phyloP scores from a whole-genome alignment of 2,888 invertebrate species.

The Syritta pipiens region DNA sequence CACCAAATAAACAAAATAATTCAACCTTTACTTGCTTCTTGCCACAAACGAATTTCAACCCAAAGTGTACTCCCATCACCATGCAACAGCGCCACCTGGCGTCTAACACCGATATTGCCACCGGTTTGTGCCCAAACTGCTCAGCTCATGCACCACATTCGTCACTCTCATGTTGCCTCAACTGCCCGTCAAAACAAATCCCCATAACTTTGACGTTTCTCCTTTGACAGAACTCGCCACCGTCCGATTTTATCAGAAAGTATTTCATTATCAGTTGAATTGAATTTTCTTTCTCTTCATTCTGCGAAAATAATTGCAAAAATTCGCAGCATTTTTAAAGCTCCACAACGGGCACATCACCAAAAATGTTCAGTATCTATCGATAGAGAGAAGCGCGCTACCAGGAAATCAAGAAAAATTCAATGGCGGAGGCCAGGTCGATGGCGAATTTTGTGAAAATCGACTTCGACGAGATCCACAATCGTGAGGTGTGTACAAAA shows the following conservation, averaged over 20 bases:
- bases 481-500: slow-evolving; percentile 53
- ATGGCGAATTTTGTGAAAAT: slow-evolving; percentile 59
- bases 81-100: not conserved
- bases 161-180: slow-evolving; percentile 1
- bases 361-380: slow-evolving; percentile 34
- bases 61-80: not conserved
- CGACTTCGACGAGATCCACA: slow-evolving; percentile 51
- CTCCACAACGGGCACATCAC: not conserved
- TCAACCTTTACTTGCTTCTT: not conserved
- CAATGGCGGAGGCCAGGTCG: slow-evolving; percentile 54
- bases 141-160: no score
- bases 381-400: slow-evolving; percentile 3
- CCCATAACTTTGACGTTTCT: slow-evolving; percentile 25
- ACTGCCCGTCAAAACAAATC: slow-evolving; percentile 49
- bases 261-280: slow-evolving; percentile 52
- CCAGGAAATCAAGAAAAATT: slow-evolving; percentile 32
- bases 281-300: slow-evolving; percentile 7
- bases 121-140: slow-evolving; percentile 11
- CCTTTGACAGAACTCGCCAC: slow-evolving; percentile 49
- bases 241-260: slow-evolving; percentile 51
- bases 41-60: no score
- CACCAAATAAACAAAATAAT: no score
- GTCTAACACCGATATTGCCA: not conserved
- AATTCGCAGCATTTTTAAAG: not conserved
- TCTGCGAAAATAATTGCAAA: slow-evolving; percentile 3